Evolutionary conservation across 2,888 invertebrate genomes (phyloP).

Genomic region (Mesochorus sp.): DNA sequence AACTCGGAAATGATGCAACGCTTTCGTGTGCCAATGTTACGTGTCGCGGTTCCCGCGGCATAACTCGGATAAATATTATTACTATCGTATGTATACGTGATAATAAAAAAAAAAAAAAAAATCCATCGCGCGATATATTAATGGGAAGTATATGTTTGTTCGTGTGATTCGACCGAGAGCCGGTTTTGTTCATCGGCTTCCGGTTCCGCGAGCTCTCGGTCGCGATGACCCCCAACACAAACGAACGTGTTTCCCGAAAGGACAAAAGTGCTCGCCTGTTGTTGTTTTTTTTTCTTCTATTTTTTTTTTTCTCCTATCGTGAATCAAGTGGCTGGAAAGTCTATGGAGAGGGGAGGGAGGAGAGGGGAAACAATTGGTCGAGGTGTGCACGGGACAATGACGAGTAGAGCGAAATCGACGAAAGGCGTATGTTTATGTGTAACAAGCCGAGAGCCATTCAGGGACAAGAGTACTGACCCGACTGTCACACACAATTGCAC

Average conservation of each 20-base stretch:
- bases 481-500: too few species aligned
- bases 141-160: conserved; percentile 1
- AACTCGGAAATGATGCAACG: conserved; percentile 64
- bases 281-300: conserved; percentile 13
- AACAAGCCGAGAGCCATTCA: conserved; percentile 1
- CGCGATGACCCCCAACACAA: conserved; percentile 5
- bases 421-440: background rate
- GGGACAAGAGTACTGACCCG: conserved; percentile 29
- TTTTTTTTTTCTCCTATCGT: background rate
- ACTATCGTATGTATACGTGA: background rate
- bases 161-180: conserved; percentile 37
- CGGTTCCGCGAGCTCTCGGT: conserved; percentile 28
- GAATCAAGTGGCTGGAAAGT: conserved; percentile 6
- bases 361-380: conserved; percentile 7
- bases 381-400: conserved; percentile 47
- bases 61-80: conserved; percentile 51
- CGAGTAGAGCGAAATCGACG: conserved; percentile 3
- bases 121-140: background rate
- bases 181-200: conserved; percentile 43
- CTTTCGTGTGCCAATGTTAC: conserved; percentile 43
- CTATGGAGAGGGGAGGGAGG: background rate
- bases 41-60: conserved; percentile 16
- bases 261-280: too few species aligned
- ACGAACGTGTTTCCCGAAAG: conserved; percentile 20
- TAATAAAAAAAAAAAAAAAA: background rate